A percentile compares a stretch with the other conserved stretches of the same genome.
These are phyloP conservation scores for Hydrochoerus hydrochaeris DNA, from an alignment of 2,113 vertebrate species.

Conservation along the genomic window DNA sequence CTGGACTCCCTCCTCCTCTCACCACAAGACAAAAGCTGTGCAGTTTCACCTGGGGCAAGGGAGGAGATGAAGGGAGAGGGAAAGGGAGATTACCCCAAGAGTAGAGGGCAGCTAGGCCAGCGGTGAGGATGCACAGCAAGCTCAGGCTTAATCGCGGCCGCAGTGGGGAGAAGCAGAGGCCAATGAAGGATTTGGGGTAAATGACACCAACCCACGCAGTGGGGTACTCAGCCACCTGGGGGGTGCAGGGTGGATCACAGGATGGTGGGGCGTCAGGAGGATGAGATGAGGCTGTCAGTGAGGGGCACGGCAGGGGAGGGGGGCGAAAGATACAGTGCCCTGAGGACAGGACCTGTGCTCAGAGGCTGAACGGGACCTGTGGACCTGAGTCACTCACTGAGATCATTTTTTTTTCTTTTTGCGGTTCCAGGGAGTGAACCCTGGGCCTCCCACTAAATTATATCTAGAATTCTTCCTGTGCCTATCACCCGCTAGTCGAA, in stretches of 20 bases:
- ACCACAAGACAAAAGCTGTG: neutral
- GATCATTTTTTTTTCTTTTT: neutral
- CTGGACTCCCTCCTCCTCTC: neutral
- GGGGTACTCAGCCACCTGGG: neutral
- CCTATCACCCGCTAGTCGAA: neutral
- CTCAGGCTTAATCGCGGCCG: neutral
- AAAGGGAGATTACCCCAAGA: neutral
- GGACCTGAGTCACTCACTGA: neutral
- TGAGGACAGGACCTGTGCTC: neutral
- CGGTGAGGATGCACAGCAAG: neutral
- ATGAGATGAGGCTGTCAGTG: neutral
- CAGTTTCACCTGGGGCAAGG: neutral
- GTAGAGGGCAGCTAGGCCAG: neutral
- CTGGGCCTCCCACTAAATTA: neutral
- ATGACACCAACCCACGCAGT: neutral
- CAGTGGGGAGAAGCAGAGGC: neutral
- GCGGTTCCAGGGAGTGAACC: neutral
- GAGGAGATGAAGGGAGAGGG: neutral
- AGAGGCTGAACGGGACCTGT: neutral
- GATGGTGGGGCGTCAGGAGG: neutral
- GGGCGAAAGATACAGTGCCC: neutral
- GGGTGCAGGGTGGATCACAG: neutral
- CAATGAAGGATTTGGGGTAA: neutral
- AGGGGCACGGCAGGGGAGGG: neutral
- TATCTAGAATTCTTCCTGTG: neutral